These are phyloP conservation scores for Cirrhinus molitorella DNA, from an alignment of 2,797 vertebrate genomes.

Conservation along the genomic window DNA sequence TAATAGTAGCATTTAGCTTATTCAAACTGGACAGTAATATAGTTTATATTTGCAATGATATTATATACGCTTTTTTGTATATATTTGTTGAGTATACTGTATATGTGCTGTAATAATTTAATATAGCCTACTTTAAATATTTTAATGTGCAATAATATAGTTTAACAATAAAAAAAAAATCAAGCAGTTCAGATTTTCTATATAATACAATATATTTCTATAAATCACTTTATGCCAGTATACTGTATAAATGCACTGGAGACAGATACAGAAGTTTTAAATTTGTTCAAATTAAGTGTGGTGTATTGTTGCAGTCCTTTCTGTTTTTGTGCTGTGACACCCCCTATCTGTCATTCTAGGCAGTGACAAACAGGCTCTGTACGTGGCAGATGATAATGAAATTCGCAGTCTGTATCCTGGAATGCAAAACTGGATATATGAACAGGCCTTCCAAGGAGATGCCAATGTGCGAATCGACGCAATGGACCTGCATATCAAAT, in stretches of 20 bases:
- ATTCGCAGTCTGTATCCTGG: conserved; percentile 93
- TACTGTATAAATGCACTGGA: background rate
- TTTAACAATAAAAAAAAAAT: background rate
- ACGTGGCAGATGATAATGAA: conserved; percentile 95
- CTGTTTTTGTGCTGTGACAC: background rate
- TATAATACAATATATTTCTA: background rate
- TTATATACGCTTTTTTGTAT: no score
- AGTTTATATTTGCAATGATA: no score
- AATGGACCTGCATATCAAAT: conserved; percentile 95
- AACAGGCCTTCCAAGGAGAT: conserved; percentile 93
- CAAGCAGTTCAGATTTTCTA: no score
- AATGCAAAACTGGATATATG: conserved; percentile 90
- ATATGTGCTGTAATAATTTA: no score
- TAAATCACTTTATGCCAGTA: background rate
- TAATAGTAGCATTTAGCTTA: background rate
- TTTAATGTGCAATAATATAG: background rate
- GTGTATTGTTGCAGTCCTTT: background rate
- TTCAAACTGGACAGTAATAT: no score
- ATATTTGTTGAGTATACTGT: no score
- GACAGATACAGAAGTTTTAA: background rate
- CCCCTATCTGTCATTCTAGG: conserved; percentile 68
- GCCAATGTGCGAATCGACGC: conserved; percentile 94
- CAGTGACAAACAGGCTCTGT: conserved; percentile 86
- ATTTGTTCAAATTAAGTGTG: background rate
- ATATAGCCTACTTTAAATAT: no score